Base-by-base conservation (phyloP, 2,113 vertebrate genomes). In the Festucalex cinctus region DNA sequence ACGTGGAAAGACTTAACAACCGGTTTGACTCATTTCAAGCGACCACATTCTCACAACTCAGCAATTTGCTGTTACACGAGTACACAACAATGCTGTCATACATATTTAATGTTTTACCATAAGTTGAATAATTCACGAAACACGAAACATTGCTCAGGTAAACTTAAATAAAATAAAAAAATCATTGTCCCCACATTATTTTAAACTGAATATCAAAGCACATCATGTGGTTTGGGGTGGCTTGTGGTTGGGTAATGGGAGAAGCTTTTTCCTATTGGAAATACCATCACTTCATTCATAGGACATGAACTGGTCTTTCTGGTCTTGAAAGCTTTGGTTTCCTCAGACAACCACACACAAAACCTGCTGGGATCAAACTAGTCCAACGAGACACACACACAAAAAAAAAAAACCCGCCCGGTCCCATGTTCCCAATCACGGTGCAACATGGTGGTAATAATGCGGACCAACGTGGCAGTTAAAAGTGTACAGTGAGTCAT, bases 251-350 rank as follows among this genome's bases (percentile, higher is more conserved):
- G 0, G 5, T 14, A 53, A 54, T 68, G 37, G 6, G 19, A 54
- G 22, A 1, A 2, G 22, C 2, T 63, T 67, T 58, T 57, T 32
- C 35, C 58, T 20, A 3, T 75, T 74, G 35, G 49, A 46, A 72
- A 72, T 28, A 77, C 9, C 68, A 77, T 39, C 12, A 9, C 14
- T 65, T 78, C 69, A 70, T n/a, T 9, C n/a, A 24, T 24, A 1
- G n/a, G n/a, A 37, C 32, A 59, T 35, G 54, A 82, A 83, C 84
- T 73, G 57, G 81, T 74, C 73, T 74, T 83, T 80, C 85, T 65
- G 60, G 77, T 85, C 61, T 58, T 24, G 46, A 74, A 67, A 57
- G 57, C 56, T 68, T 35, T 54, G 41, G 9, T 0, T 20, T 70
- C 63, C 48, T 66, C 26, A 59, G 24, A 69, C 19, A 22, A 36